Percentiles rank a stretch among this genome's conserved stretches.
Evolutionary conservation across 1,140 invertebrate genomes (phyloP).

Genomic region (Aphelenchoides fujianensis): DNA sequence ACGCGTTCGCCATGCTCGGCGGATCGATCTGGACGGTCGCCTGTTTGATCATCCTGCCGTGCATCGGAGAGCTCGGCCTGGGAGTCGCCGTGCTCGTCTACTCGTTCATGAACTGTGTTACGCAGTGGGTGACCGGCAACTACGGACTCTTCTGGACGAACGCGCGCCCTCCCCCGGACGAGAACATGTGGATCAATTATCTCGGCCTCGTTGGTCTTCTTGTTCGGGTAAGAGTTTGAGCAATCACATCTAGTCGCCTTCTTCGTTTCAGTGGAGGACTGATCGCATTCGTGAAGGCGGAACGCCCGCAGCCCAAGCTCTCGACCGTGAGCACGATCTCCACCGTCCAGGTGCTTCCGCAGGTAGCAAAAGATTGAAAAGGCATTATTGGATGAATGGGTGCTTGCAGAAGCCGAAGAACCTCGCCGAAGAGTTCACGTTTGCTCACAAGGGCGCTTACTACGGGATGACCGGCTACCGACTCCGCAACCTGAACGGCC

Average conservation of each 20-base stretch:
- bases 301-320: not conserved
- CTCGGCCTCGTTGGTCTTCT: too few relatives aligned
- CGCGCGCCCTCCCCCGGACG: not conserved
- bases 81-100: not conserved
- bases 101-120: not conserved
- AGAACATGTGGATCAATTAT: too few relatives aligned
- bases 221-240: too few relatives aligned
- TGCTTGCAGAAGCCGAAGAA: too few relatives aligned
- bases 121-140: not conserved
- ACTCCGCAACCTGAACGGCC: too few relatives aligned
- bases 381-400: too few relatives aligned
- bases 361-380: too few relatives aligned
- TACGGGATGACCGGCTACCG: too few relatives aligned
- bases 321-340: not conserved
- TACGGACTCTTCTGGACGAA: constrained; percentile 13
- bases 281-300: not conserved
- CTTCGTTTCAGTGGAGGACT: not conserved
- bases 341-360: not conserved
- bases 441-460: too few relatives aligned
- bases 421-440: too few relatives aligned
- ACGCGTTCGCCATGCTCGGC: not conserved
- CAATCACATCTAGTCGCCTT: not conserved
- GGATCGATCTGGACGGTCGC: not conserved
- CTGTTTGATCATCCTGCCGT: constrained; percentile 4
- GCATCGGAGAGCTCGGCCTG: constrained; percentile 12